Evolutionary conservation across 2,888 invertebrate genomes (phyloP).

Genomic region (Drosophila falleni): DNA sequence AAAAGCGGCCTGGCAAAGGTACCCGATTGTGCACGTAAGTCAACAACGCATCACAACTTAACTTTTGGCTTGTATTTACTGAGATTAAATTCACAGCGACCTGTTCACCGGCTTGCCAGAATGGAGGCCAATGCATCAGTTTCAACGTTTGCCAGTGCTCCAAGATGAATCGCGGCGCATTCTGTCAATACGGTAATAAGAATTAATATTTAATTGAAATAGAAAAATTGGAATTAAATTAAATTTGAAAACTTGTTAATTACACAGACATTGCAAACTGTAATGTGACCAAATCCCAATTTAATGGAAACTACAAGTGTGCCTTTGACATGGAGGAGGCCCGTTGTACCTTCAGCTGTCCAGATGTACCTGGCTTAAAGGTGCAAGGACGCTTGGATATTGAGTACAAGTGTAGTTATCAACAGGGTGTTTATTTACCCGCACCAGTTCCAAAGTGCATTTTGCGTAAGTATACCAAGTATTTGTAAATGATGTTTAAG

Average conservation of each 20-base stretch:
- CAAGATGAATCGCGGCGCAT: constrained; percentile 86
- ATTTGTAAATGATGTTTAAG: background rate
- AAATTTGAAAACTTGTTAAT: background rate
- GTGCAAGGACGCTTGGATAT: constrained; percentile 88
- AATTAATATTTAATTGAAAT: background rate
- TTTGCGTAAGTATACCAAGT: constrained; percentile 86
- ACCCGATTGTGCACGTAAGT: constrained; percentile 90
- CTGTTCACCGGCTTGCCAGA: constrained; percentile 90
- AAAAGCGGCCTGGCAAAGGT: constrained; percentile 88
- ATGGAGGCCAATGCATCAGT: constrained; percentile 93
- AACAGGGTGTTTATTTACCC: constrained; percentile 89
- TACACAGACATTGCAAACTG: constrained; percentile 86
- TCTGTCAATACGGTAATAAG: constrained; percentile 83
- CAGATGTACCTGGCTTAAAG: constrained; percentile 86
- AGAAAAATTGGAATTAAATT: background rate
- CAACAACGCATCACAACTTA: accelerated
- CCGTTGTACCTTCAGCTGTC: constrained; percentile 89
- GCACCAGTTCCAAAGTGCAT: constrained; percentile 91
- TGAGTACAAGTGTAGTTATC: constrained; percentile 89
- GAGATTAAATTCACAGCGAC: constrained; percentile 83
- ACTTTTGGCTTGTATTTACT: background rate
- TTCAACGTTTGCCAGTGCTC: constrained; percentile 93
- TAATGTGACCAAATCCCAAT: constrained; percentile 87
- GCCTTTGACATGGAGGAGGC: constrained; percentile 87
- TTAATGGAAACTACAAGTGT: constrained; percentile 92